Evolutionary conservation across 2,797 vertebrate genomes (phyloP).

Genomic region (Melanogrammus aeglefinus): DNA sequence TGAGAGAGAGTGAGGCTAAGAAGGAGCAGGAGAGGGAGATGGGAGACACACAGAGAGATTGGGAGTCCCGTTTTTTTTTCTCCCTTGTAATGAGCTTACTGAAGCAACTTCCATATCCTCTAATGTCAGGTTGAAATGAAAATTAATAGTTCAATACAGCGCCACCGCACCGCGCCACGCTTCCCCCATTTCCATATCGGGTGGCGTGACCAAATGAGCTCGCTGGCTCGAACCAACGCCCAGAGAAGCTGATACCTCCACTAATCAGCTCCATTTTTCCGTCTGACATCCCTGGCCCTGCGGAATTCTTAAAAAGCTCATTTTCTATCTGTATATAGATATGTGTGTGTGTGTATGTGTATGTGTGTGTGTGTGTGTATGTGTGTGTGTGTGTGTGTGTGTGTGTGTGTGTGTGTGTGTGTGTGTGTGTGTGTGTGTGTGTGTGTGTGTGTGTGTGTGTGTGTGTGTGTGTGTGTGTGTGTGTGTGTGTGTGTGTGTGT

Average conservation of each 20-base stretch:
- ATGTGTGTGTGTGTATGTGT: constrained; percentile 15
- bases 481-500: constrained; percentile 16
- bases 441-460: neutral
- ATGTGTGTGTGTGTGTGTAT: constrained; percentile 14
- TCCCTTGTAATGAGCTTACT: constrained; percentile 67
- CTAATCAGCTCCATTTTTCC: constrained; percentile 74
- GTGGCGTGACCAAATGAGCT: constrained; percentile 80
- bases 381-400: constrained; percentile 21
- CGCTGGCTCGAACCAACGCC: constrained; percentile 52
- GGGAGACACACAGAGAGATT: constrained; percentile 16
- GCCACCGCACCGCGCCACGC: constrained; percentile 59
- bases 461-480: neutral
- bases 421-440: no score
- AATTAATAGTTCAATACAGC: constrained; percentile 76
- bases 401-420: neutral
- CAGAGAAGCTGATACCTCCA: constrained; percentile 71
- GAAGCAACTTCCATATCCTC: constrained; percentile 77
- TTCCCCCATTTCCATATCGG: constrained; percentile 76
- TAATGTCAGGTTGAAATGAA: constrained; percentile 81
- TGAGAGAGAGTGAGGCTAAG: no score
- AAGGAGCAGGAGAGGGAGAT: no score
- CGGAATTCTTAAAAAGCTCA: constrained; percentile 37
- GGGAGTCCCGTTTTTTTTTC: constrained; percentile 45
- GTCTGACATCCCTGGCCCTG: constrained; percentile 55
- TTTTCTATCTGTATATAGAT: constrained; percentile 16